Evolutionary conservation across 2,888 invertebrate genomes (phyloP), one percentile per base, ranked within the genome.

Genomic region (Pristionchus fissidentatus): DNA sequence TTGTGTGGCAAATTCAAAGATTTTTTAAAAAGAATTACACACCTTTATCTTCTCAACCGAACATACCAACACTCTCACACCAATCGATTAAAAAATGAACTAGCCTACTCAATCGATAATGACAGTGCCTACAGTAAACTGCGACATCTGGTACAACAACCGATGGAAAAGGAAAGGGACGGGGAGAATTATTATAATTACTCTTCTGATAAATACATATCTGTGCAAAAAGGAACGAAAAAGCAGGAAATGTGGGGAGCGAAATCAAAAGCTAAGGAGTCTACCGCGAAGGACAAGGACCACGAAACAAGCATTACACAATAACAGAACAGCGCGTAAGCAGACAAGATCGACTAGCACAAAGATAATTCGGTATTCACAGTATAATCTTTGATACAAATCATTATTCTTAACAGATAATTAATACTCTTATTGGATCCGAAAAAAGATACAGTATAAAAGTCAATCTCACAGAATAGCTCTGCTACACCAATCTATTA

Each of bases 281-380:
- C 38, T 41, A 70, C 41, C 41, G n/a, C 41, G 26, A 62, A 15
- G 60, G 60, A 70, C n/a, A n/a, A 43, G 26, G 60, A 32, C 29
- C 60, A 41, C 22, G 41, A 70, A 22, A 70, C 22, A 70, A 70
- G 70, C 70, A 70, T 66, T 70, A 70, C 70, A 70, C 70, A 70
- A 70, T 4, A 32, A 22, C 22, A 38, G 3, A 70, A 41, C 26
- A 22, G 35, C 41, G 41, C 70, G 70, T 26, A 70, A 70, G 70
- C 70, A 70, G 70, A 55, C 55, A 55, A n/a, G 70, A 70, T n/a
- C 41, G 70, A 70, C 70, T 70, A 70, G 70, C 41, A 70, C 70
- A 70, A 35, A 41, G 70, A 38, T 35, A n/a, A 70, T 70, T 70
- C n/a, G 70, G 70, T 70, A 70, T 70, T 70, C 70, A 70, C 70